Conservation (phyloP, 2,797 vertebrate genomes). For the Crocodylus rhombifer region DNA sequence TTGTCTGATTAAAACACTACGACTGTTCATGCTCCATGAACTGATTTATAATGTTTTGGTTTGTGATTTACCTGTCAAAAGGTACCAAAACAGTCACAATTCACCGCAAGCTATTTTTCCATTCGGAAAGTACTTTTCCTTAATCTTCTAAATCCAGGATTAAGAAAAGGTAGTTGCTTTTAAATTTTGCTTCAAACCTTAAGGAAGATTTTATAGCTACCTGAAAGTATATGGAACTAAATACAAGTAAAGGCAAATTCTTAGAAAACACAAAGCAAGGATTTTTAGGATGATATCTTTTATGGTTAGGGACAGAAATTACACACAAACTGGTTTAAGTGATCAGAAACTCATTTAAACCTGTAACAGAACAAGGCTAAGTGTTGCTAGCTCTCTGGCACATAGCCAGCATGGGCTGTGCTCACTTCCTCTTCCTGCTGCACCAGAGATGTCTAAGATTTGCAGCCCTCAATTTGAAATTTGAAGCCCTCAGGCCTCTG, state of each 20-base stretch:
- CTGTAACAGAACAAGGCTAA: no score
- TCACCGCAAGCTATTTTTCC: neutral
- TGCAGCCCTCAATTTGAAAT: no score
- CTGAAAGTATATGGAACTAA: neutral
- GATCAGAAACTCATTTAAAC: no score
- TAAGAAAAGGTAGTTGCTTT: neutral
- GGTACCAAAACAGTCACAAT: neutral
- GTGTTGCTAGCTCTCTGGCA: no score
- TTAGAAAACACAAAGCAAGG: no score
- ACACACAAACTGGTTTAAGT: no score
- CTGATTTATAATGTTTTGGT: neutral
- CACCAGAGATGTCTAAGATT: no score
- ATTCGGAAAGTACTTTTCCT: neutral
- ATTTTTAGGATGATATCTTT: no score
- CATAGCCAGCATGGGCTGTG: no score
- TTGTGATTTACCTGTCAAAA: constrained; percentile 36
- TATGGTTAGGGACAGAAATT: no score
- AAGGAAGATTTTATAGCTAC: neutral
- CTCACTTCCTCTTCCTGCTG: no score
- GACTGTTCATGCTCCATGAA: neutral
- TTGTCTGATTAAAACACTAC: neutral
- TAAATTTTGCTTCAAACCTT: constrained; percentile 1
- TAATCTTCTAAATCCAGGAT: neutral
- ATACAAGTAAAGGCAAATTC: neutral
- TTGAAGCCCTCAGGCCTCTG: no score